phyloP scores from a whole-genome alignment of 2,113 vertebrate species.

The Tragulus kanchil region DNA sequence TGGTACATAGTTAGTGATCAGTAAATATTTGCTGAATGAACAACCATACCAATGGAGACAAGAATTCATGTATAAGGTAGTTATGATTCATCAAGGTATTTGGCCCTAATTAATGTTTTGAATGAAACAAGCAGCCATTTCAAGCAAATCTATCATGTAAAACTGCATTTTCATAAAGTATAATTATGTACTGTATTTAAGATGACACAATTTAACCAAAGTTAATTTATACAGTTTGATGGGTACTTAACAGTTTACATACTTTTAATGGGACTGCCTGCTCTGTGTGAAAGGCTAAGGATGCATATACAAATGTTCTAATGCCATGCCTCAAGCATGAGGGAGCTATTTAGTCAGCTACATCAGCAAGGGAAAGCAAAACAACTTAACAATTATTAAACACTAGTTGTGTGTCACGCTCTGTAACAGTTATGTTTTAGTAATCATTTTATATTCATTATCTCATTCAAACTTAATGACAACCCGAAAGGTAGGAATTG shows the following conservation, averaged over 20 bases:
- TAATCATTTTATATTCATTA: background rate
- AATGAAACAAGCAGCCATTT: background rate
- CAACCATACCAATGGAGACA: background rate
- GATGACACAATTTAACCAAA: background rate
- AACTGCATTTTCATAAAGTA: constrained; percentile 23
- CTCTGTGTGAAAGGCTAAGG: background rate
- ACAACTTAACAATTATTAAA: background rate
- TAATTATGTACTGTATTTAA: background rate
- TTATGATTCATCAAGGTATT: background rate
- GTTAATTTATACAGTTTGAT: background rate
- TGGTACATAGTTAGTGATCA: background rate
- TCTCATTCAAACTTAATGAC: background rate
- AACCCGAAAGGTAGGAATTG: background rate
- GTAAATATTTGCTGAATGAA: background rate
- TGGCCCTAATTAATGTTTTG: background rate
- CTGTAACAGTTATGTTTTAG: background rate
- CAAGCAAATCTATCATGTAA: background rate
- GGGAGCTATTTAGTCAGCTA: background rate
- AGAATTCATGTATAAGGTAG: background rate
- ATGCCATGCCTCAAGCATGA: background rate
- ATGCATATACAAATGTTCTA: background rate
- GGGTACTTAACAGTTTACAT: background rate
- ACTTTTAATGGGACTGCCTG: background rate
- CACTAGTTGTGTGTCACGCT: background rate
- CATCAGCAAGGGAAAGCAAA: background rate